phyloP scores from a whole-genome alignment of 2,113 vertebrate genomes.

The Xiphophorus maculatus region DNA sequence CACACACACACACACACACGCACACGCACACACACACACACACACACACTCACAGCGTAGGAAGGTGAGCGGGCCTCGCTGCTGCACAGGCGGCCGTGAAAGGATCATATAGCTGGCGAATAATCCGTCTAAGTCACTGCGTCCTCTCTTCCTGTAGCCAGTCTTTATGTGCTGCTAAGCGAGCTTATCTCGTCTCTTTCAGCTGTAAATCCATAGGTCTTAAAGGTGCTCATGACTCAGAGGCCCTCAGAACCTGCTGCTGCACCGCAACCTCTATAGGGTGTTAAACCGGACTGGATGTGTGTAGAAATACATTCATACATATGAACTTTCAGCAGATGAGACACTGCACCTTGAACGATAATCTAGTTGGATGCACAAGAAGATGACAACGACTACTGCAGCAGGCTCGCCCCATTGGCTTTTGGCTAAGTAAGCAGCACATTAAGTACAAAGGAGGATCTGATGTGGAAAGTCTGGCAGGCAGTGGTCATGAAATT shows the following conservation, averaged over 20 bases:
- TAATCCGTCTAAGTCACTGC: slow-evolving; percentile 44
- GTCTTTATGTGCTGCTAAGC: slow-evolving; percentile 43
- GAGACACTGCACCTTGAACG: background rate
- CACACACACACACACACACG: no score
- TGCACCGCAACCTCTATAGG: background rate
- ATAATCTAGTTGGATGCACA: background rate
- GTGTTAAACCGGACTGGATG: background rate
- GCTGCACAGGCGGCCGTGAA: slow-evolving; percentile 3
- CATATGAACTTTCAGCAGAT: background rate
- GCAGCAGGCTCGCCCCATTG: slow-evolving; percentile 7
- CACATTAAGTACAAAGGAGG: slow-evolving; percentile 24
- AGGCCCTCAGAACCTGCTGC: slow-evolving; percentile 21
- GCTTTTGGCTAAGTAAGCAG: slow-evolving; percentile 24
- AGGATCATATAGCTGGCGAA: slow-evolving; percentile 44
- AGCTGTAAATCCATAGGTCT: slow-evolving; percentile 57
- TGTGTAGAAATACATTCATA: background rate
- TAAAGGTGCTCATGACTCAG: slow-evolving; percentile 31
- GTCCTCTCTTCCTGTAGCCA: slow-evolving; percentile 39
- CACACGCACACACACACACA: no score
- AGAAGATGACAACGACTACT: slow-evolving; percentile 18
- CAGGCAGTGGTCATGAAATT: slow-evolving; percentile 48
- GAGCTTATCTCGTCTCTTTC: slow-evolving; percentile 39
- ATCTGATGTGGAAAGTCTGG: slow-evolving; percentile 48
- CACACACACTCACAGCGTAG: background rate
- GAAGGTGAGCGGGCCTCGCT: slow-evolving; percentile 3